Evolutionary conservation across 2,888 invertebrate genomes (phyloP).

Genomic region (Chrysolina haemoptera): DNA sequence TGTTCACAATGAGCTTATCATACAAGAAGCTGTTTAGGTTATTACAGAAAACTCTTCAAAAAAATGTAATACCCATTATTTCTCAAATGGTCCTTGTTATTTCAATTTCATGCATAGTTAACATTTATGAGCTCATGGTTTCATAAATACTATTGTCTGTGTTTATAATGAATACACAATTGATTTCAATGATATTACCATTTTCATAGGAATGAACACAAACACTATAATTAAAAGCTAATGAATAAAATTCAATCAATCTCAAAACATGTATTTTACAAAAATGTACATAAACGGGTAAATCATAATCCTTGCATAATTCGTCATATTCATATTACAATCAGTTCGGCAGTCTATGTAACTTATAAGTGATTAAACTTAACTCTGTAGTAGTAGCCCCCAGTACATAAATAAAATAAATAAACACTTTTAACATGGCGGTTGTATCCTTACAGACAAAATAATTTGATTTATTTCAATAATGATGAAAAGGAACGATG

Average conservation of each 20-base stretch:
- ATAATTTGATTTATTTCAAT: background rate
- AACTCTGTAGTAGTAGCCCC: background rate
- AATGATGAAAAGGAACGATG: conserved; percentile 71
- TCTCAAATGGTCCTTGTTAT: too few species aligned
- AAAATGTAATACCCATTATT: too few species aligned
- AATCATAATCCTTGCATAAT: background rate
- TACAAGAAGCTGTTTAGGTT: too few species aligned
- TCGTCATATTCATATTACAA: background rate
- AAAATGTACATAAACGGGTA: background rate
- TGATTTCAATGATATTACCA: too few species aligned
- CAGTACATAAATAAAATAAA: conserved; percentile 1
- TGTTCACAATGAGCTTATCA: too few species aligned
- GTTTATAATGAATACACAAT: too few species aligned
- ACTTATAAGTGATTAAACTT: background rate
- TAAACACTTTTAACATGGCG: background rate
- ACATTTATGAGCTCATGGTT: too few species aligned
- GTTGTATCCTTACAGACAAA: background rate
- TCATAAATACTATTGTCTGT: too few species aligned
- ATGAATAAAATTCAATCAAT: background rate
- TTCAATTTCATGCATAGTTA: too few species aligned
- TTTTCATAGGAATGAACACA: too few species aligned
- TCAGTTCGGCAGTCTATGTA: background rate
- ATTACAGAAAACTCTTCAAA: too few species aligned
- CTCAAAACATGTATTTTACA: background rate
- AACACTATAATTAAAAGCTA: too few species aligned